Base-by-base conservation (phyloP, 2,888 invertebrate genomes). In the Ophion slaviceki region DNA sequence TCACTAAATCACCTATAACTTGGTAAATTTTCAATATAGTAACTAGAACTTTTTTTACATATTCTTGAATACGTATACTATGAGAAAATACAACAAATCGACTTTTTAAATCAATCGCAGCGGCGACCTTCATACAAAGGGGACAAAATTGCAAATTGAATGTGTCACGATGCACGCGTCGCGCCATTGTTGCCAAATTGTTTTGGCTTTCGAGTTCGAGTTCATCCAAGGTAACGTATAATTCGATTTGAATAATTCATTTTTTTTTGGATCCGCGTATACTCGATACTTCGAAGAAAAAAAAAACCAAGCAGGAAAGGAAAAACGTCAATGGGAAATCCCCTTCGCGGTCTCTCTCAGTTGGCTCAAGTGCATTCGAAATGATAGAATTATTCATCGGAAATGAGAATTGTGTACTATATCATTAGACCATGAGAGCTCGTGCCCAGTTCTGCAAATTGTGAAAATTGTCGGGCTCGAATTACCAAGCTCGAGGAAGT, bases 381-480 rank as follows among this genome's bases (percentile, higher is more conserved):
- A 61, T 20, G 78, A 78, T 78, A 72, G 66, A 72, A 82, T 83
- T 57, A 75, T 83, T 75, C 68, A 70, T 53, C 47, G 64, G 82
- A 64, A 77, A 77, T 79, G 70, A 79, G 59, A 62, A 61, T 79
- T 28, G 62, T 70, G 68, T 70, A 62, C 79, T 76, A 47, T 77
- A 77, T 76, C 76, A 70, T 82, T 82, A 71, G 53, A 36, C 47
- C 75, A 57, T 14, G 61, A 28, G 64, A 75, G 75, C 79, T 17
- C 70, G 75, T 76, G 79, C 47, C 53, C 80, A 67, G 71, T 47
- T 45, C 68, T 72, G 72, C 76, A 71, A 77, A 72, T 76, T 76
- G 85, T 76, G 83, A 70, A 83, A 80, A 83, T 83, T 59, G 40
- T 62, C 67, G 76, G 57, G 80, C 79, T 79, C 82, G 68, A 36